Conservation (phyloP, 2,888 invertebrate species). For the Acleris cristana region DNA sequence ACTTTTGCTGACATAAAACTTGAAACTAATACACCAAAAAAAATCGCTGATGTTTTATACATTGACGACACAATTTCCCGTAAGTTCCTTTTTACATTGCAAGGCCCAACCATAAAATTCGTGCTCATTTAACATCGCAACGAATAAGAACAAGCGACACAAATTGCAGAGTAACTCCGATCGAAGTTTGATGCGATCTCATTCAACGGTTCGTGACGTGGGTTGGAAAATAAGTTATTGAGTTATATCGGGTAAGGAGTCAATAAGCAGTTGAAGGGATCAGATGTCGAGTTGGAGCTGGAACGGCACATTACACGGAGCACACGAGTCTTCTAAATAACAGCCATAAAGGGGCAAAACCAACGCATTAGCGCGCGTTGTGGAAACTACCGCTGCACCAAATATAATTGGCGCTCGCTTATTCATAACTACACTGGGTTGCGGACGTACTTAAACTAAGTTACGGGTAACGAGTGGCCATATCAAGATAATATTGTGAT, state of each 20-base stretch:
- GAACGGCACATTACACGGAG: constrained; percentile 27
- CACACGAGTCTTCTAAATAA: constrained; percentile 29
- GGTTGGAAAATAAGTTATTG: constrained; percentile 29
- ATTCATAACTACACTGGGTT: constrained; percentile 33
- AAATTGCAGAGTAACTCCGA: constrained; percentile 34
- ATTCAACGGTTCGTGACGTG: constrained; percentile 26
- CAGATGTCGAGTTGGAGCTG: constrained; percentile 27
- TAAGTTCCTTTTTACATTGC: no score
- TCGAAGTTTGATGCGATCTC: constrained; percentile 21
- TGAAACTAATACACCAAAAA: no score
- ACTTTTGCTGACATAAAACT: no score
- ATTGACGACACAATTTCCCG: no score
- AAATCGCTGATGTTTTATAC: no score
- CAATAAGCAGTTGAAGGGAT: constrained; percentile 31
- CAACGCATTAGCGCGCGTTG: constrained; percentile 30
- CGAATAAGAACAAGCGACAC: constrained; percentile 29
- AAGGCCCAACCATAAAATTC: no score
- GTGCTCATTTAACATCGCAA: background rate
- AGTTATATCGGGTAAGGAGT: constrained; percentile 20
- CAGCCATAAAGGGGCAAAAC: constrained; percentile 27
- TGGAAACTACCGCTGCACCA: constrained; percentile 28
- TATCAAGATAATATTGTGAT: constrained; percentile 23
- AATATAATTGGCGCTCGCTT: constrained; percentile 36
- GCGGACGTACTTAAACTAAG: constrained; percentile 19
- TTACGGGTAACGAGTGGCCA: constrained; percentile 21